Evolutionary conservation across 2,797 vertebrate species (phyloP), one percentile per base, ranked within the genome.

Genomic region (Microcaecilia unicolor): DNA sequence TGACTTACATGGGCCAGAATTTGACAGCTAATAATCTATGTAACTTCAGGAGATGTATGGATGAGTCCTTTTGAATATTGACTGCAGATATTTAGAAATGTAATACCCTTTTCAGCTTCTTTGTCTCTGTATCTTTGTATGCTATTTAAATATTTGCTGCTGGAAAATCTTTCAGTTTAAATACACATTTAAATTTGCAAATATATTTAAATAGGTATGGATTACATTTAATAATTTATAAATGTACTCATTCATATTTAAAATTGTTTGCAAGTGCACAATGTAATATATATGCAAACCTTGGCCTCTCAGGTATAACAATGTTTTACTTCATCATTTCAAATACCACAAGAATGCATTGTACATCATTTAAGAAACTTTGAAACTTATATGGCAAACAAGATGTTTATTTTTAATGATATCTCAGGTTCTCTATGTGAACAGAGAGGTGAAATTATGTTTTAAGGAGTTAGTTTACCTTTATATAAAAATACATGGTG

Each of bases 191-290:
- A 41, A 41, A 36, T 36, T 37, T 34, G 36, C 37, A 48, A 41
- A 48, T 35, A 37, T 41, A n/a, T n/a, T 35, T 41, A 48, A 48
- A 48, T 41, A 41, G 48, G 38, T 40, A 38, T 26, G 48, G 41
- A 48, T 48, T 35, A 24, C 35, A 21, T 31, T 48, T 31, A 48
- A 48, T 48, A 41, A 48, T 48, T 37, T 35, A 48, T 48, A 44
- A 48, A 48, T 48, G 44, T 48, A 31, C 44, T 48, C 37, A 48
- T 48, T 41, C 48, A 48, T 48, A 48, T 41, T 48, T 48, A 41
- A 48, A 18, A 15, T 25, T 41, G 37, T 27, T 41, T 41, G 41
- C 35, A 37, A 41, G 19, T 36, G 44, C 27, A 27, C 37, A 34
- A 31, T 35, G 27, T 41, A 48, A 48, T 48, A 41, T 41, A 48